Conservation (phyloP, 2,888 invertebrate species). For the Crioceris asparagi region DNA sequence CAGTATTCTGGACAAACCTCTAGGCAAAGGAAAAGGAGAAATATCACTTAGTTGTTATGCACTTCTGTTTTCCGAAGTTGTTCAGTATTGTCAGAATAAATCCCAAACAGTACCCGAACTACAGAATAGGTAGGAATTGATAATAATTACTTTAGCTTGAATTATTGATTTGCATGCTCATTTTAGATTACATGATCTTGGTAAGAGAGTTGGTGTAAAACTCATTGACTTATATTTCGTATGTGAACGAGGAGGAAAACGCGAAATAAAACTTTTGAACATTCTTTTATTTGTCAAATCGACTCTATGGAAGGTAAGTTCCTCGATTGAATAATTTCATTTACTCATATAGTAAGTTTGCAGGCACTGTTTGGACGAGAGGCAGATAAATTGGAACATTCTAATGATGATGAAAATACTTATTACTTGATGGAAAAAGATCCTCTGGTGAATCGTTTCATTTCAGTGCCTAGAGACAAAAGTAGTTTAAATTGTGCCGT, state of each 20-base stretch:
- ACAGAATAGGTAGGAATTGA: slow-evolving; percentile 64
- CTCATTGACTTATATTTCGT: slow-evolving; percentile 89
- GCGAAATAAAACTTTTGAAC: slow-evolving; percentile 90
- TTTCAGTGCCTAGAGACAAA: slow-evolving; percentile 97
- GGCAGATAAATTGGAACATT: slow-evolving; percentile 96
- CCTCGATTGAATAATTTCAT: too few relatives aligned
- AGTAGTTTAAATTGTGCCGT: slow-evolving; percentile 95
- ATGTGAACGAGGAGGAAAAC: slow-evolving; percentile 84
- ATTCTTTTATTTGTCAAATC: slow-evolving; percentile 93
- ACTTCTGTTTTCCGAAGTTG: slow-evolving; percentile 92
- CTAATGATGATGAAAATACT: slow-evolving; percentile 95
- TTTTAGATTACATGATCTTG: slow-evolving; percentile 81
- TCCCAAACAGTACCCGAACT: slow-evolving; percentile 91
- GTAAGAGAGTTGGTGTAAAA: slow-evolving; percentile 88
- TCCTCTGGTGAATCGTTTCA: slow-evolving; percentile 88
- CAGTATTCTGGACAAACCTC: slow-evolving; percentile 79
- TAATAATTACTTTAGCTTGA: not conserved
- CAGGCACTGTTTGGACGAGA: slow-evolving; percentile 93
- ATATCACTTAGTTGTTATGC: slow-evolving; percentile 89
- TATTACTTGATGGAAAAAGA: slow-evolving; percentile 99
- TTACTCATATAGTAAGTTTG: too few relatives aligned
- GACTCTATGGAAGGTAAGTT: slow-evolving; percentile 84
- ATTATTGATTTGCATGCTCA: not conserved
- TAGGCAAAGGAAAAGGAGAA: slow-evolving; percentile 88
- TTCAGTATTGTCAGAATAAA: slow-evolving; percentile 95